phyloP scores from a whole-genome alignment of 2,888 invertebrate species.

The Melanostoma scalare region DNA sequence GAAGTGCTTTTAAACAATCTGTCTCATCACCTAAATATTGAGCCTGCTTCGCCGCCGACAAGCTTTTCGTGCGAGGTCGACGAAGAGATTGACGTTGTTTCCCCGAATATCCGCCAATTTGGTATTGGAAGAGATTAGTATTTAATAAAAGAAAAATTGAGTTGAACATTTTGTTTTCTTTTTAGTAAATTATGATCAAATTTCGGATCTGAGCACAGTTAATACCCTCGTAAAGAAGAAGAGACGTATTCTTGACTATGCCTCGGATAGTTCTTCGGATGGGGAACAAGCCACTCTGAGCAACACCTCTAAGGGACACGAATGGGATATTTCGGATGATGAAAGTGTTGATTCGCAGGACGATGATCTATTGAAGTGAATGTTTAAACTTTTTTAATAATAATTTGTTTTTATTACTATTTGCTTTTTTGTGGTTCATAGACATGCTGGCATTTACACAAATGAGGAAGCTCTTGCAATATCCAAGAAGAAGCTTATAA shows the following conservation, averaged over 20 bases:
- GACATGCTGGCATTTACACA: slow-evolving; percentile 94
- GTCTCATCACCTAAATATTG: slow-evolving; percentile 85
- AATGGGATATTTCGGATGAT: slow-evolving; percentile 88
- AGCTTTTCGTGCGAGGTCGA: slow-evolving; percentile 78
- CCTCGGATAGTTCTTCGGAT: slow-evolving; percentile 86
- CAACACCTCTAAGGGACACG: slow-evolving; percentile 86
- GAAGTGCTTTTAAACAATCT: slow-evolving; percentile 86
- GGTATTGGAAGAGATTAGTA: slow-evolving; percentile 81
- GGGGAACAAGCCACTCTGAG: slow-evolving; percentile 86
- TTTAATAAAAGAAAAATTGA: neutral
- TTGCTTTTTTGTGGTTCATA: slow-evolving; percentile 80
- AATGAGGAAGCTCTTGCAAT: slow-evolving; percentile 93
- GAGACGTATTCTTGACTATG: slow-evolving; percentile 86
- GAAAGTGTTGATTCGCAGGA: slow-evolving; percentile 90
- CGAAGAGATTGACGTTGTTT: slow-evolving; percentile 83
- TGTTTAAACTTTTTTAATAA: neutral
- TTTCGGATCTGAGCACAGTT: slow-evolving; percentile 83
- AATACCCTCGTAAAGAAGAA: slow-evolving; percentile 83
- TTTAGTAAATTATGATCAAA: slow-evolving; percentile 79
- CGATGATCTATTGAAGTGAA: slow-evolving; percentile 88
- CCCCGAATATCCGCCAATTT: slow-evolving; percentile 84
- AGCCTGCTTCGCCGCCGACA: slow-evolving; percentile 76
- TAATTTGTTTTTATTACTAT: neutral
- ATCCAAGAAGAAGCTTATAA: slow-evolving; percentile 88
- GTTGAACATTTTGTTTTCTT: too few species aligned